These are phyloP conservation scores for Formica exsecta DNA, from an alignment of 1,140 invertebrate genomes.

Conservation along the genomic window DNA sequence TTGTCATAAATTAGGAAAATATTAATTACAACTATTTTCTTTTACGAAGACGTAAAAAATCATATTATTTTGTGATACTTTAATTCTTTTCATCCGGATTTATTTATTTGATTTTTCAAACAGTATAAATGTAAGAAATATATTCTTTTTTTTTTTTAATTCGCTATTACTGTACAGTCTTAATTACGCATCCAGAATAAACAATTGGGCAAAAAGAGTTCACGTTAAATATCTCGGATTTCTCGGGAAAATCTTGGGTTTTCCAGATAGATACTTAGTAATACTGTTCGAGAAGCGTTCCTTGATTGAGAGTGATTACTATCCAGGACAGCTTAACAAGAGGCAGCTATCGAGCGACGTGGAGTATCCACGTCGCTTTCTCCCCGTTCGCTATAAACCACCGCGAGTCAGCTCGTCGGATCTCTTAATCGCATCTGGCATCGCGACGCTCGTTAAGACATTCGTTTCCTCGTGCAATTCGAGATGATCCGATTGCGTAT, in stretches of 20 bases:
- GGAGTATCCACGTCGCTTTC: neutral
- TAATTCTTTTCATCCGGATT: no score
- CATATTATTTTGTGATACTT: no score
- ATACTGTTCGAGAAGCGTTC: neutral
- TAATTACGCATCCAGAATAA: neutral
- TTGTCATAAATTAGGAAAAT: no score
- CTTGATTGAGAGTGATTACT: slow-evolving; percentile 2
- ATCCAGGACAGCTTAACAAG: neutral
- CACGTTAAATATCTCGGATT: neutral
- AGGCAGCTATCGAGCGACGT: neutral
- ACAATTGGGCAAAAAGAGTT: neutral
- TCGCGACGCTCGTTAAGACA: slow-evolving; percentile 53
- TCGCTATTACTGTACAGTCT: neutral
- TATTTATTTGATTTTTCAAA: no score
- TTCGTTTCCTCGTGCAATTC: neutral
- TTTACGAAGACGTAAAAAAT: no score
- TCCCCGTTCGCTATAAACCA: neutral
- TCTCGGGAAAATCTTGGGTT: neutral
- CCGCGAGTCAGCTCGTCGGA: slow-evolving; percentile 20
- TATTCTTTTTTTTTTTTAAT: no score
- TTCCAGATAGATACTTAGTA: neutral
- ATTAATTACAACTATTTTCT: no score
- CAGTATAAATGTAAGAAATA: no score
- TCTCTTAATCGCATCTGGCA: slow-evolving; percentile 43
- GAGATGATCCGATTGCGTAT: slow-evolving; percentile 59